Base-by-base conservation (phyloP, 2,888 invertebrate species). In the Thyatira batis region DNA sequence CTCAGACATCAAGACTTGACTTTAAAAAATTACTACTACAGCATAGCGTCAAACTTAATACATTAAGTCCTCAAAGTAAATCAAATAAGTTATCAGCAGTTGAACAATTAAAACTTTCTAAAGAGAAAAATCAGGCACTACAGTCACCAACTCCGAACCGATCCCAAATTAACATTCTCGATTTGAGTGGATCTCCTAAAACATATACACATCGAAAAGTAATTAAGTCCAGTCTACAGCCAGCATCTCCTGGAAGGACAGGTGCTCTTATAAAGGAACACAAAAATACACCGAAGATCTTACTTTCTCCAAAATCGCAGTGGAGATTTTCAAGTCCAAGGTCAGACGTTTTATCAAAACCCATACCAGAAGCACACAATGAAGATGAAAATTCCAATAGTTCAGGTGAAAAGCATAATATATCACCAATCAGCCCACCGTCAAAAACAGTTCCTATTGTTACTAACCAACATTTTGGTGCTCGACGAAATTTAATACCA, bases 281-380 rank as follows among this genome's bases (percentile, higher is more conserved):
- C 55, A 93, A 93, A 73, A 89, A 87, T 57, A 92, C 93, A 1
- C 93, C 93, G 0, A 93, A 92, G 82, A 96, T 96, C 76, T 87
- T 95, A 50, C 84, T 95, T 39, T 95, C 95, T 52, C 95, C 95
- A 0, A 93, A 95, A 60, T 94, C 95, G 0, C 94, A 94, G 58
- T 95, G 95, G 95, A 89, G 95, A 61, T 95, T 95, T 71, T 93
- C 95, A 33, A 95, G 94, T 65, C 95, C 95, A 1, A 92, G 97
- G 69, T 96, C 96, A 20, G 96, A 97, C 73, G 96, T 97, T 51
- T 93, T 97, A 75, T 96, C 97, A 44, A 95, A 96, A 46, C 96
- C 97, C 54, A 97, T 97, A 81, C 95, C 95, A 43, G 97, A 97
- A 92, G 97, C 95, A 66, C 93, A 94, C 71, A 95, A 95, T 73